A percentile compares a stretch with the other conserved stretches of the same genome.
Conservation (phyloP, 2,797 vertebrate species). For the Kryptopterus vitreolus region DNA sequence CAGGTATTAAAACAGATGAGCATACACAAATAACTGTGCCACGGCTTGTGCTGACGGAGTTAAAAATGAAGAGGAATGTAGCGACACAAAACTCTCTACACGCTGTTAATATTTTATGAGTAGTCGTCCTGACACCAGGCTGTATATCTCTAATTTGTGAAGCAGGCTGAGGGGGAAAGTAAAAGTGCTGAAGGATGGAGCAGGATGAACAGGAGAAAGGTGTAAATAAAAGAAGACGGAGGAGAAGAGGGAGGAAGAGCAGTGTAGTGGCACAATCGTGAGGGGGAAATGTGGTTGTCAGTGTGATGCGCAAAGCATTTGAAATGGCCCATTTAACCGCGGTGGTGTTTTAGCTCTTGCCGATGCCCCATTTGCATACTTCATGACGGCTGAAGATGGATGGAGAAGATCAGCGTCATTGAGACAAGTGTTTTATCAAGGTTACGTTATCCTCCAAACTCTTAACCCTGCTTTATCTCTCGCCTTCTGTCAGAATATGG, state of each 20-base stretch:
- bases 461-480: conserved; percentile 77
- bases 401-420: conserved; percentile 83
- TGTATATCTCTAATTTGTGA: conserved; percentile 70
- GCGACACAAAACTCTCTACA: conserved; percentile 71
- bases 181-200: conserved; percentile 32
- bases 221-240: conserved; percentile 41
- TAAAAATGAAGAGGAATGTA: conserved; percentile 73
- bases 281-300: conserved; percentile 69
- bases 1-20: conserved; percentile 61
- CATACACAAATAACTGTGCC: conserved; percentile 67
- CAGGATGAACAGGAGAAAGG: conserved; percentile 31
- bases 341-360: conserved; percentile 69
- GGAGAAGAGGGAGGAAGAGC: conserved; percentile 30
- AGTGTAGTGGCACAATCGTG: conserved; percentile 46
- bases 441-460: conserved; percentile 82
- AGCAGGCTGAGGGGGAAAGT: conserved; percentile 25
- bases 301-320: conserved; percentile 75
- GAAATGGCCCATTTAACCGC: conserved; percentile 88
- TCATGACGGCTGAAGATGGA: conserved; percentile 90
- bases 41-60: conserved; percentile 69
- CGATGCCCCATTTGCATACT: conserved; percentile 84
- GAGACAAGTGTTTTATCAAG: conserved; percentile 89
- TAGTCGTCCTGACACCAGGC: conserved; percentile 66
- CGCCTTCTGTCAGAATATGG: conserved; percentile 70
- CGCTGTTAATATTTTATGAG: conserved; percentile 78